A percentile compares a stretch with the other conserved stretches of the same genome.
These are phyloP conservation scores for Phaethon lepturus DNA, from an alignment of 2,113 vertebrate species.

Conservation along the genomic window DNA sequence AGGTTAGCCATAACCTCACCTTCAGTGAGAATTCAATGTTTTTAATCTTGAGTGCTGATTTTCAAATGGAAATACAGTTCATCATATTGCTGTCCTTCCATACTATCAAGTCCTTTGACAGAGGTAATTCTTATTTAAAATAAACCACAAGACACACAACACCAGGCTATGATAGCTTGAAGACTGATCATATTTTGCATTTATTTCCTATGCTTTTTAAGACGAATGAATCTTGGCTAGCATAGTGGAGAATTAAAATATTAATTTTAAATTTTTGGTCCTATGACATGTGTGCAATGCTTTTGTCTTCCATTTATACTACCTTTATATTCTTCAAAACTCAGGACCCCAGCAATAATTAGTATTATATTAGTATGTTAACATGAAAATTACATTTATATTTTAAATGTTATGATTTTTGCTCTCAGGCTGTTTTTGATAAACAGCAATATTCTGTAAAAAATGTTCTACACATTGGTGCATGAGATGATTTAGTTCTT, in stretches of 20 bases:
- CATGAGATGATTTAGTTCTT: background rate
- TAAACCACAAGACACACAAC: background rate
- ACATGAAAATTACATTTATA: background rate
- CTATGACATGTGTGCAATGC: background rate
- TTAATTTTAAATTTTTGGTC: background rate
- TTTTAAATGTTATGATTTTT: background rate
- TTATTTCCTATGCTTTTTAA: background rate
- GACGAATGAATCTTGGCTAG: background rate
- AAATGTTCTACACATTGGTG: background rate
- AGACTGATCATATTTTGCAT: background rate
- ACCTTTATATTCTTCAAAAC: background rate
- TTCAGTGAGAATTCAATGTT: background rate
- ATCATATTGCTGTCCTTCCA: background rate
- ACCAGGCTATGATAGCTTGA: background rate
- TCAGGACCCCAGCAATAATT: background rate
- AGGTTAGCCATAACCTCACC: background rate
- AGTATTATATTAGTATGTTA: background rate
- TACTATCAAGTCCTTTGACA: background rate
- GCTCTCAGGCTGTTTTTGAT: background rate
- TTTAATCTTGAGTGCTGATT: slow-evolving; percentile 21
- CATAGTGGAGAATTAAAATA: background rate
- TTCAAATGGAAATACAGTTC: slow-evolving; percentile 17
- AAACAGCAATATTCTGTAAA: background rate
- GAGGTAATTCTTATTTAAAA: background rate
- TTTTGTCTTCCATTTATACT: background rate